phyloP scores from a whole-genome alignment of 2,797 vertebrate species.

The Picus viridis region DNA sequence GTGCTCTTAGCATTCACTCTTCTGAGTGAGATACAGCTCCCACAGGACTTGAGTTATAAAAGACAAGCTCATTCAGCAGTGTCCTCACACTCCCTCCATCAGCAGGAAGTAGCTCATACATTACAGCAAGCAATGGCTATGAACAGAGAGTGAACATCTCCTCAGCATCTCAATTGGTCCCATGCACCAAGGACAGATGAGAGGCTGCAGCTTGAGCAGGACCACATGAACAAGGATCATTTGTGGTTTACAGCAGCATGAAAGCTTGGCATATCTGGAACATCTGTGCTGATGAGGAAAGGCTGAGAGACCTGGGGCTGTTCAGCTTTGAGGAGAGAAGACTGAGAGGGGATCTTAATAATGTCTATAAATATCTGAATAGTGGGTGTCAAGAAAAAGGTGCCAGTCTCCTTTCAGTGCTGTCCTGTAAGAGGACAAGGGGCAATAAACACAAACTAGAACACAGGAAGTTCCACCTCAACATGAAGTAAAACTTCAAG shows the following conservation, averaged over 20 bases:
- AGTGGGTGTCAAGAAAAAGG: too few species aligned
- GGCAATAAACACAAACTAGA: too few species aligned
- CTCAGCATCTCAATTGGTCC: neutral
- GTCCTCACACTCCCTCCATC: neutral
- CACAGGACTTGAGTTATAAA: neutral
- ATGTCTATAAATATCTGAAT: too few species aligned
- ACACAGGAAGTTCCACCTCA: too few species aligned
- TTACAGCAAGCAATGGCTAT: neutral
- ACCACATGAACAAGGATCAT: neutral
- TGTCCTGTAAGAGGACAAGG: too few species aligned
- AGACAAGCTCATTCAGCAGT: neutral
- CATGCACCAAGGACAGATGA: neutral
- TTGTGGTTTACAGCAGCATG: neutral
- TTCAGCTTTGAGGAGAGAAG: too few species aligned
- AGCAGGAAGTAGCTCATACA: neutral
- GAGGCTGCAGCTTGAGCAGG: neutral
- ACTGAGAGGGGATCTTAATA: too few species aligned
- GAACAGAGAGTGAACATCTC: neutral
- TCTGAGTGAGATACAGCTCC: neutral
- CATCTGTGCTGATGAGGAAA: too few species aligned
- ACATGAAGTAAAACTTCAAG: too few species aligned
- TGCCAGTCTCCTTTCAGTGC: too few species aligned
- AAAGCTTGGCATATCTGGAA: too few species aligned
- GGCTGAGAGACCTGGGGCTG: too few species aligned
- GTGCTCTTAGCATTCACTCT: neutral